Evolutionary conservation across 2,113 vertebrate species (phyloP), one percentile per base, ranked within the genome.

Genomic region (Calidris pugnax): DNA sequence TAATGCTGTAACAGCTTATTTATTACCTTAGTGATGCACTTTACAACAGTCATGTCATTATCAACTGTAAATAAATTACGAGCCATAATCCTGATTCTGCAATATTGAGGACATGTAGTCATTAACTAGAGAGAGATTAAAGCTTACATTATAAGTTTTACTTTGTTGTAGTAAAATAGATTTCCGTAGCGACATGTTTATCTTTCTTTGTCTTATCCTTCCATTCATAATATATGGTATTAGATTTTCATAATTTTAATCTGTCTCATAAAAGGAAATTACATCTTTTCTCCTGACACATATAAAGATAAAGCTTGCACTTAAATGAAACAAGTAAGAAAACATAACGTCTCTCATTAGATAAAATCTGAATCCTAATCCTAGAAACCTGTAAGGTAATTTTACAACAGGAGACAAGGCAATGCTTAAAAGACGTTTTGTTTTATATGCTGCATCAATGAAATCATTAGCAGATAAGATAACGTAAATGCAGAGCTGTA

Each of bases 381-480:
- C 93, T 85, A 78, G 89, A 94, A 80, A 82, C 79, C 60, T 57
- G 18, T 53, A 32, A 73, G 66, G 37, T 86, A 28, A 81, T 89
- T 97, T 95, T 94, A 84, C 22, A 88, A 35, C 93, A 82, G 85
- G 88, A 95, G 81, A 94, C 62, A 66, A 83, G 75, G 85, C 53
- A 94, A 59, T 35, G 67, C 84, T 74, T 91, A 45, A 84, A 91
- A 85, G 80, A 50, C 66, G 56, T 80, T 75, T 79, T 88, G 57
- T 62, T 95, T 95, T 83, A 47, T 77, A 26, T 26, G 27, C 77
- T 39, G 33, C 80, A 43, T 71, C 75, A 82, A 78, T 51, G 80
- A 47, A 88, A 85, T 89, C 84, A 86, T 94, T 93, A 91, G 66
- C 41, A 90, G 92, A 94, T 97, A 94, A 97, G 84, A 67, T 64